Conservation (phyloP, 2,888 invertebrate species). For the Allophyes oxyacanthae region DNA sequence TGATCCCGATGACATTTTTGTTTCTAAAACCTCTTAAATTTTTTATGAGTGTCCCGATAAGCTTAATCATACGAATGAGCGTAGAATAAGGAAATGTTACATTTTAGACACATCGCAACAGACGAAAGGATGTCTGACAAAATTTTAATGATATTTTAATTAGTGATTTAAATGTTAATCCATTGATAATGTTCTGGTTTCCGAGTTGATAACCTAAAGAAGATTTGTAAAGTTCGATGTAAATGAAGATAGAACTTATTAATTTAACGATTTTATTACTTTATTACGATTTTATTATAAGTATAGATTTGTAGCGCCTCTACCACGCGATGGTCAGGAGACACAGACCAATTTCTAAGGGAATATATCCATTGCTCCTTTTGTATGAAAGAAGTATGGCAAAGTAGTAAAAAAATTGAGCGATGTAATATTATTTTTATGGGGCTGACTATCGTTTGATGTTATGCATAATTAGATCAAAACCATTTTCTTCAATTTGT, state of each 20-base stretch:
- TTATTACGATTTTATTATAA: slow-evolving; percentile 7
- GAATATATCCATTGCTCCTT: too few species aligned
- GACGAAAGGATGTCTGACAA: slow-evolving; percentile 32
- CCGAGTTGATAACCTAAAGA: slow-evolving; percentile 16
- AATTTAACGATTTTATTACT: slow-evolving; percentile 7
- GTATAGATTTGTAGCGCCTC: too few species aligned
- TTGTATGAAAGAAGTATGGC: too few species aligned
- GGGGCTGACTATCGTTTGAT: too few species aligned
- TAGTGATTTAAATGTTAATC: slow-evolving; percentile 39
- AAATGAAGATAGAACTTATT: slow-evolving; percentile 16
- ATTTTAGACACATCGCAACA: slow-evolving; percentile 11
- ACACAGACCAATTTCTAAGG: too few species aligned
- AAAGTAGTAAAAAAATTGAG: too few species aligned
- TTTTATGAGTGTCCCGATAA: slow-evolving; percentile 29
- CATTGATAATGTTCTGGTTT: slow-evolving; percentile 16
- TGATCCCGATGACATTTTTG: slow-evolving; percentile 44
- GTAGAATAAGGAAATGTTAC: slow-evolving; percentile 9
- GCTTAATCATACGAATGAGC: slow-evolving; percentile 15
- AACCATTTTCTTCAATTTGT: too few species aligned
- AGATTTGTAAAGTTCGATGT: slow-evolving; percentile 10
- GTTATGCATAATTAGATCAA: too few species aligned
- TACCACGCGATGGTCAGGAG: too few species aligned
- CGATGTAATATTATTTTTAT: too few species aligned
- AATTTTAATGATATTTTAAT: slow-evolving; percentile 34
- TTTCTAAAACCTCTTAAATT: slow-evolving; percentile 28